Base-by-base conservation (phyloP, 1,140 invertebrate genomes). In the Conopomorpha cramerella region DNA sequence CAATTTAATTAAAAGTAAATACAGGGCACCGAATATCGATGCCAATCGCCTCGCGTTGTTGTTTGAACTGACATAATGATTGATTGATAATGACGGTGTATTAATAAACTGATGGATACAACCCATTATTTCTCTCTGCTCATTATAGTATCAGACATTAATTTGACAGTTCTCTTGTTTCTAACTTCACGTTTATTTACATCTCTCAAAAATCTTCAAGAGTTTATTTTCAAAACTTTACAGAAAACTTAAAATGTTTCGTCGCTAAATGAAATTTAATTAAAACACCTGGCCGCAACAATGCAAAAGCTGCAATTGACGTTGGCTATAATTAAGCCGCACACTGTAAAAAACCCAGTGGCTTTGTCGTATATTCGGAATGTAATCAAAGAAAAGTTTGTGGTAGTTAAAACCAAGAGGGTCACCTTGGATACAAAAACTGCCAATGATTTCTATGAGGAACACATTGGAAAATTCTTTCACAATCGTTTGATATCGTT, bases 401-500 rank as follows among this genome's bases (percentile, higher is more conserved):
- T 86, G 55, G 80, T 95, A 38, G 78, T 95, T 8, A 80, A 80
- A 59, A 86, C 85, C 0, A 88, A 85, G 59, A 71, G 84, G 44
- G 74, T 86, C 30, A 65, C 61, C 18, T 80, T 95, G 38, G 82
- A 79, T 30, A 55, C 51, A 31, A 48, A 85, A 52, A 77, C 87
- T 45, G 92, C 90, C 7, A 81, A 85, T 53, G 62, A 81, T 29
- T 95, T 96, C 76, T 96, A 96, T 62, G 66, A 74, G 16, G 92
- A 95, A 58, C 94, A 96, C 63, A 81, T 82, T 53, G 79, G 82
- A 1, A 92, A 90, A 66, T 95, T 96, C 74, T 96, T 95, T 76
- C 95, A 87, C 51, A 88, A 94, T 53, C 81, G 93, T 35, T 71
- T 96, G 8, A 78, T 92, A 1, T 91, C 87, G 16, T 94, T 93